Percentiles rank a stretch among this genome's conserved stretches.
Conservation (phyloP, 2,888 invertebrate species). For the Synergus japonicus region DNA sequence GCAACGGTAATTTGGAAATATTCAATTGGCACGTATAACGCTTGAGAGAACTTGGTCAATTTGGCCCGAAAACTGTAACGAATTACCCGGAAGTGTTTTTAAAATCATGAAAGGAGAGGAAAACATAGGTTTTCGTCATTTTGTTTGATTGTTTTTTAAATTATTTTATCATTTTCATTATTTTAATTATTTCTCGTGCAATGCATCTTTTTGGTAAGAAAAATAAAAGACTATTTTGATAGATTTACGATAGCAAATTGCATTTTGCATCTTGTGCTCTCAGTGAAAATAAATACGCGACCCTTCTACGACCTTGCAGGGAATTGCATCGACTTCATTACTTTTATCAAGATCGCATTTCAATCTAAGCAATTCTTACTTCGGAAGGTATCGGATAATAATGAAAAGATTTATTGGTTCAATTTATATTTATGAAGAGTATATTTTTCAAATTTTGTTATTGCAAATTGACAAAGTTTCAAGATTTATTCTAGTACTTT, state of each 20-base stretch:
- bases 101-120: background rate
- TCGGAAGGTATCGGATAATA: background rate
- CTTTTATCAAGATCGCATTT: slow-evolving; percentile 38
- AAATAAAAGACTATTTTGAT: background rate
- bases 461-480: background rate
- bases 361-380: slow-evolving; percentile 27
- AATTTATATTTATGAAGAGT: slow-evolving; percentile 23
- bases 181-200: background rate
- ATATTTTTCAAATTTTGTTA: background rate
- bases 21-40: slow-evolving; percentile 59
- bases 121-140: background rate
- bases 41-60: slow-evolving; percentile 47
- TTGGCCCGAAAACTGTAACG: slow-evolving; percentile 59
- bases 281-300: slow-evolving; percentile 30
- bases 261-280: slow-evolving; percentile 3
- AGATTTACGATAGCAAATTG: slow-evolving; percentile 1
- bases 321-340: slow-evolving; percentile 38
- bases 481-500: background rate
- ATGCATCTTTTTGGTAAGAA: background rate
- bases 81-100: background rate
- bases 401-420: background rate
- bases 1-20: slow-evolving; percentile 60
- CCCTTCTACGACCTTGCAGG: slow-evolving; percentile 29
- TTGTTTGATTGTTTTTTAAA: background rate
- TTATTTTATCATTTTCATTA: background rate